Percentiles rank a stretch among this genome's conserved stretches.
phyloP scores from a whole-genome alignment of 2,797 vertebrate genomes.

The Phrynocephalus vlangalii region DNA sequence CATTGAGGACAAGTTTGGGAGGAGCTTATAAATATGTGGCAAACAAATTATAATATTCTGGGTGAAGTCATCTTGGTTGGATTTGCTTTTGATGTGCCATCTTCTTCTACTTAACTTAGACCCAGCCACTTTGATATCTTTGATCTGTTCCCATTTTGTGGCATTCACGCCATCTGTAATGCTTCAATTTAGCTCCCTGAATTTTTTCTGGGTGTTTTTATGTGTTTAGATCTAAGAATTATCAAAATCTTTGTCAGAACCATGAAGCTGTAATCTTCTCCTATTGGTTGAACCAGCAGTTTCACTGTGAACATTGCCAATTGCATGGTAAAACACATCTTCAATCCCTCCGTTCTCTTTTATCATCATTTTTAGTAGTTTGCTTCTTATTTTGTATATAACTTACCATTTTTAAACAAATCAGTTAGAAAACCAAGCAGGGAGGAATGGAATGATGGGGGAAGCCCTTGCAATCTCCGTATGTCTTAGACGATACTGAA shows the following conservation, averaged over 20 bases:
- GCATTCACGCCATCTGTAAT: constrained; percentile 36
- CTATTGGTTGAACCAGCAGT: constrained; percentile 42
- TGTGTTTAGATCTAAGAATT: constrained; percentile 7
- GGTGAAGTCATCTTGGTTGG: constrained; percentile 1
- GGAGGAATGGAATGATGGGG: too few species aligned
- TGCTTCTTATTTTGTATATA: constrained; percentile 33
- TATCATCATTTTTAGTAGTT: constrained; percentile 16
- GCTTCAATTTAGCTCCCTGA: constrained; percentile 16
- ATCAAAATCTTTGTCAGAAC: constrained; percentile 41
- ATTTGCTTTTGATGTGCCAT: constrained; percentile 24
- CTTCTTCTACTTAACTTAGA: constrained; percentile 4
- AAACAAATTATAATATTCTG: constrained; percentile 32
- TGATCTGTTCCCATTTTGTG: background rate
- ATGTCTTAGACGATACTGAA: too few species aligned
- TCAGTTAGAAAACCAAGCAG: too few species aligned
- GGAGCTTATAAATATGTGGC: background rate
- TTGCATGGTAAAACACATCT: constrained; percentile 46
- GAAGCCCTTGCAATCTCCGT: too few species aligned
- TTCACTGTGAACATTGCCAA: constrained; percentile 50
- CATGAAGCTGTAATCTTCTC: constrained; percentile 5
- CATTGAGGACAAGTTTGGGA: background rate
- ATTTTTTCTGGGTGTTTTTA: constrained; percentile 1
- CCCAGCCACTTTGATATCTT: constrained; percentile 27
- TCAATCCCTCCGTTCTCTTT: constrained; percentile 36
- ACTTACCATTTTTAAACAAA: constrained; percentile 22